These are phyloP conservation scores for Nansenia antarctica DNA, from an alignment of 2,113 vertebrate genomes.

Conservation along the genomic window DNA sequence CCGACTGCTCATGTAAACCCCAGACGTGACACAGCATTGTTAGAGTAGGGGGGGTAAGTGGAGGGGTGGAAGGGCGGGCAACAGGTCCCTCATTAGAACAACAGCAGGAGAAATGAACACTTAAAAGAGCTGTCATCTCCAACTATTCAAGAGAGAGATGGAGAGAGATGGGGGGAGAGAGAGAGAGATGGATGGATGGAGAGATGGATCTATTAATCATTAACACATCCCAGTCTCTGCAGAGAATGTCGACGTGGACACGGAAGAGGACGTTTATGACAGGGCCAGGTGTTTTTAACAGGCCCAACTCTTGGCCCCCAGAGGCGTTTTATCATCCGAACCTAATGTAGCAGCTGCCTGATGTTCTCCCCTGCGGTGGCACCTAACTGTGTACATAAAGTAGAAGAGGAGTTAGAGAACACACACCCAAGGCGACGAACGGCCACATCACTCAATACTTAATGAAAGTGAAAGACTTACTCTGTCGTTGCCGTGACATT, in stretches of 20 bases:
- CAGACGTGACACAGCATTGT: constrained; percentile 5
- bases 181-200: neutral
- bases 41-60: neutral
- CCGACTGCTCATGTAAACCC: constrained; percentile 8
- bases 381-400: too few relatives aligned
- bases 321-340: too few relatives aligned
- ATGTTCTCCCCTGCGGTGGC: neutral
- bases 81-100: neutral
- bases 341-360: too few relatives aligned
- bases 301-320: neutral
- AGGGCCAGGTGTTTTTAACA: constrained; percentile 51
- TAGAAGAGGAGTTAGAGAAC: too few relatives aligned
- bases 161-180: neutral
- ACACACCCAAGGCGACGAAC: too few relatives aligned
- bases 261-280: constrained; percentile 34
- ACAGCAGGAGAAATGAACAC: neutral
- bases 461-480: too few relatives aligned
- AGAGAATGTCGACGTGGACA: constrained; percentile 1
- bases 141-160: neutral
- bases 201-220: neutral
- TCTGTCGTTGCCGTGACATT: too few relatives aligned
- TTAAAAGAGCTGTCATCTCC: neutral
- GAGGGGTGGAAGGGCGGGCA: too few relatives aligned
- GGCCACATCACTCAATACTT: too few relatives aligned
- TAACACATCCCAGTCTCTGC: neutral